Evolutionary conservation across 2,113 vertebrate species (phyloP), one percentile per base, ranked within the genome.

Genomic region (Leptodactylus fuscus): DNA sequence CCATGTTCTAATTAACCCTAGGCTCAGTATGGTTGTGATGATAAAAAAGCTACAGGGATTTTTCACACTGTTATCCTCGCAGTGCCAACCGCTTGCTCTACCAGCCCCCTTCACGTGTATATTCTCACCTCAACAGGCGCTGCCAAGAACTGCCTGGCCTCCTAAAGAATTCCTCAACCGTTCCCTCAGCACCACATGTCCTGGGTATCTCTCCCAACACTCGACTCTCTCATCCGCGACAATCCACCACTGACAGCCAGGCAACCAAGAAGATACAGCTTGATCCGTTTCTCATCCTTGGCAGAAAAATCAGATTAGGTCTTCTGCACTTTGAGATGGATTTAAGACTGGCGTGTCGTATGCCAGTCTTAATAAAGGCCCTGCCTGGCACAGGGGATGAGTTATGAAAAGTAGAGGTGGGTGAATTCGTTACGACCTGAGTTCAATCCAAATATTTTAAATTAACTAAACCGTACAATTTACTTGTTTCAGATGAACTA

Each of bases 1-100:
- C 20, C 32, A 16, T 71, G 65, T 73, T 58, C 48, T 27, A 82
- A 82, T 82, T 82, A 82, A 82, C 81, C 81, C 58, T 32, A 18
- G 2, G 55, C 81, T 55, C 67, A 27, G 81, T 73, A 73, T 55
- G 81, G n/a, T 1, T 41, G 49, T 60, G 81, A 55, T 60, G 60
- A 38, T 44, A 58, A 83, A n/a, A n/a, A 80, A 58, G 18, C 81
- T 58, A 55, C 70, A 83, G 70, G 70, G 34, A 71, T 46, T 83
- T 73, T 36, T 44, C 49, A 58, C 32, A 27, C 36, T 32, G 49
- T 53, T 83, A 32, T 74, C 34, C 51, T 60, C 81, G 7, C 20
- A 18, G 69, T 60, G 44, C 29, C 24, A 58, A 53, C 2, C 24
- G 70, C 48, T 74, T 16, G 51, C 51, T 60, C 51, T 24, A n/a